Evolutionary conservation across 2,797 vertebrate genomes (phyloP), one percentile per base, ranked within the genome.

Genomic region (Parotocinclus haroldoi): DNA sequence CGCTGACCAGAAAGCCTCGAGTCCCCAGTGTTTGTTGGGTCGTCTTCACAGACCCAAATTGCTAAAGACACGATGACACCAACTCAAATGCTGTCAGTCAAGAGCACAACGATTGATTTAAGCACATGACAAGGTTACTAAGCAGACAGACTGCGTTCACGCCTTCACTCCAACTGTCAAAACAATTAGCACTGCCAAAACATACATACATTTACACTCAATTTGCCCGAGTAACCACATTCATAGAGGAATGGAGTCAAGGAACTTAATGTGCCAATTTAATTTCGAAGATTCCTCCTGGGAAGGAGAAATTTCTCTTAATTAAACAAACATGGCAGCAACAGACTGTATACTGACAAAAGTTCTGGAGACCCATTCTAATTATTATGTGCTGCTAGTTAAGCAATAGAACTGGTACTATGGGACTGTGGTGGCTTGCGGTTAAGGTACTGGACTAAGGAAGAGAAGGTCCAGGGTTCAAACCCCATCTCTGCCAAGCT

Each of bases 41-140:
- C 27, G 5, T 27, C 27, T 27, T 27, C 27, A 27, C 58, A 53
- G 40, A 13, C 48, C n/a, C n/a, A n/a, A n/a, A n/a, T n/a, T n/a
- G n/a, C n/a, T n/a, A n/a, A n/a, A n/a, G n/a, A 42, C 40, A 42
- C 55, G 51, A 36, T 58, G 17, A 52, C 40, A 42, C 38, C 44
- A n/a, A 37, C 40, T 60, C 63, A 63, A 7, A 58, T 11, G 70
- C 53, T 76, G 76, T 79, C 81, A 74, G 50, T 81, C 75, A 74
- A 74, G 27, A 77, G 16, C 13, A 57, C 10, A 9, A 40, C 49
- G 71, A 74, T 70, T 71, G 45, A 77, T 72, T 81, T 78, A 81
- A 73, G 71, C 12, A 12, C 55, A 60, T 42, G 10, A 42, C 10
- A 1, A 1, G 8, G 40, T 42, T 42, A 56, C 36, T 36, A 36